phyloP scores from a whole-genome alignment of 2,113 vertebrate species.

The Ageneiosus marmoratus region DNA sequence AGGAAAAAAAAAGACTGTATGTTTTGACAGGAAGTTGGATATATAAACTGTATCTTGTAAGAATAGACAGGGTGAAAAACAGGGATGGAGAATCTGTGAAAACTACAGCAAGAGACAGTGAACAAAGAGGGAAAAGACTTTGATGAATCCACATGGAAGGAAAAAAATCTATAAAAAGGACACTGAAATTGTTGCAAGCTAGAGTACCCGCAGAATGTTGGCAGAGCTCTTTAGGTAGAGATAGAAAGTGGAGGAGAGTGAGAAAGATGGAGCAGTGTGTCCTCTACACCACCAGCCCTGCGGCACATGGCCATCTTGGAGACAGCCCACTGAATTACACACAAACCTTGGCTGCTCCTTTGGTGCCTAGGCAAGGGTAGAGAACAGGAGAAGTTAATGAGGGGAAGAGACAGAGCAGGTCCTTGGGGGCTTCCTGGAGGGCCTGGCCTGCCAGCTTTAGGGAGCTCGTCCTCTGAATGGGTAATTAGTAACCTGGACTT shows the following conservation, averaged over 20 bases:
- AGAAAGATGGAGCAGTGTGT: slow-evolving; percentile 56
- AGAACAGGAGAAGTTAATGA: slow-evolving; percentile 79
- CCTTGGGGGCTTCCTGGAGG: slow-evolving; percentile 66
- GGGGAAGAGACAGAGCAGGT: slow-evolving; percentile 74
- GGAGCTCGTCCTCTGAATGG: slow-evolving; percentile 65
- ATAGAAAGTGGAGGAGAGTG: slow-evolving; percentile 48
- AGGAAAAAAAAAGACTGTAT: slow-evolving; percentile 9
- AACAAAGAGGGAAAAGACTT: slow-evolving; percentile 27
- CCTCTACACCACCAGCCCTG: slow-evolving; percentile 69
- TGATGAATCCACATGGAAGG: background rate
- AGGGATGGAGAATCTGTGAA: slow-evolving; percentile 17
- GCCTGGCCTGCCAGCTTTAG: slow-evolving; percentile 59
- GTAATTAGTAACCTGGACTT: slow-evolving; percentile 75
- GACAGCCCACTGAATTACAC: slow-evolving; percentile 77
- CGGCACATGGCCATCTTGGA: slow-evolving; percentile 76
- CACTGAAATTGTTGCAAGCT: slow-evolving; percentile 19
- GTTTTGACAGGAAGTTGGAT: background rate
- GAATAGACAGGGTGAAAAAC: slow-evolving; percentile 10
- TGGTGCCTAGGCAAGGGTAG: slow-evolving; percentile 76
- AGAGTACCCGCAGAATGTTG: background rate
- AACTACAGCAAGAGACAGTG: slow-evolving; percentile 4
- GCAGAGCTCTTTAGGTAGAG: slow-evolving; percentile 33
- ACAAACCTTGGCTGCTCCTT: slow-evolving; percentile 68
- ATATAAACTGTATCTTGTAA: slow-evolving; percentile 22
- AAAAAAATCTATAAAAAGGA: slow-evolving; percentile 6